phyloP scores from a whole-genome alignment of 2,113 vertebrate species.

The Pluvianellus socialis region DNA sequence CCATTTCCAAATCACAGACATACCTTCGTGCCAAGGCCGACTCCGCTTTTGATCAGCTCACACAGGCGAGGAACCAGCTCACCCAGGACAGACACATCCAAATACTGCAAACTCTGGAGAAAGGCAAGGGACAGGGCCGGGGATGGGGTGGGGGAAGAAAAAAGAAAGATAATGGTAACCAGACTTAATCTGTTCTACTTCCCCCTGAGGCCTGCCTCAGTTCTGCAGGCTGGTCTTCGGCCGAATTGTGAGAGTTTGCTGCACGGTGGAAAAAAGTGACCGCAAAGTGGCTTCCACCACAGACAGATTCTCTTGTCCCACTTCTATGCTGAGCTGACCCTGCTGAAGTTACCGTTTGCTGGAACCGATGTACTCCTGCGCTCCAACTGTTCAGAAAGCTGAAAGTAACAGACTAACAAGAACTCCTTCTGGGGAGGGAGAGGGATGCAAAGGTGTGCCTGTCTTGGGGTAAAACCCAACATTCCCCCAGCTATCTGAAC shows the following conservation, averaged over 20 bases:
- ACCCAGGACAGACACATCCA: conserved; percentile 89
- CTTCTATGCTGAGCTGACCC: neutral
- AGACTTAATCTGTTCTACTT: neutral
- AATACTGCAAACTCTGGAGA: conserved; percentile 91
- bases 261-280: neutral
- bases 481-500: neutral
- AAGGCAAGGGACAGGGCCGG: neutral
- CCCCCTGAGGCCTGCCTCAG: neutral
- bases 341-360: neutral
- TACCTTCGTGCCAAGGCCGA: conserved; percentile 97
- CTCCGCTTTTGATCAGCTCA: conserved; percentile 92
- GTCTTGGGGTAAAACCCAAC: neutral
- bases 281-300: neutral
- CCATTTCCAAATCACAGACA: neutral
- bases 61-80: conserved; percentile 92
- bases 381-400: neutral
- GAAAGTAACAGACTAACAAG: neutral
- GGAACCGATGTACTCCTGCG: neutral
- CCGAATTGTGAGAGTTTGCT: neutral
- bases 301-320: neutral
- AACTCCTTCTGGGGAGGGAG: neutral
- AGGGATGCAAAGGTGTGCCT: rapidly evolving
- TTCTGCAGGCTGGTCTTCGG: neutral
- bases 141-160: too few relatives aligned
- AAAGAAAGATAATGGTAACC: neutral